Percentiles rank a stretch among this genome's conserved stretches.
Conservation (phyloP, 2,888 invertebrate species). For the Aporophyla lueneburgensis region DNA sequence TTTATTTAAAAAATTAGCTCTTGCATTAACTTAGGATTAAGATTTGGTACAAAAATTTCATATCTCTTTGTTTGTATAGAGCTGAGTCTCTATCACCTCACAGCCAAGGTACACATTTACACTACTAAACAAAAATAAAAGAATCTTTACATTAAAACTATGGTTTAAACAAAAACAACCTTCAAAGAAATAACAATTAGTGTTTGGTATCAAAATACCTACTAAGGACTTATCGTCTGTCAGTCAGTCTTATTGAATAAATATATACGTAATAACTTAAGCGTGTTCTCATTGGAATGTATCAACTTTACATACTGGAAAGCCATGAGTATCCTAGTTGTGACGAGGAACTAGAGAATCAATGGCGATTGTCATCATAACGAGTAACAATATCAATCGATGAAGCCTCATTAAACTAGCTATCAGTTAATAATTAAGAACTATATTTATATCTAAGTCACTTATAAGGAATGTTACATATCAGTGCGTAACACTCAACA, state of each 20-base stretch:
- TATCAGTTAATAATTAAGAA: conserved; percentile 52
- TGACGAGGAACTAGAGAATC: conserved; percentile 52
- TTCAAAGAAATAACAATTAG: conserved; percentile 71
- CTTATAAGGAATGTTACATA: conserved; percentile 68
- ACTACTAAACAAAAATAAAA: conserved; percentile 66
- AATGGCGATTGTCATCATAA: conserved; percentile 44
- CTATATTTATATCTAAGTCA: conserved; percentile 65
- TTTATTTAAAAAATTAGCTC: conserved; percentile 75
- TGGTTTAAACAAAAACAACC: conserved; percentile 72
- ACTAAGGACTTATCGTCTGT: conserved; percentile 76
- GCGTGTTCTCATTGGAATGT: conserved; percentile 77
- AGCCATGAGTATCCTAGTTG: conserved; percentile 73
- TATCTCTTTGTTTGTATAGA: conserved; percentile 72
- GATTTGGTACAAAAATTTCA: conserved; percentile 78
- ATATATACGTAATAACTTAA: conserved; percentile 74
- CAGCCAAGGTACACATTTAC: conserved; percentile 80
- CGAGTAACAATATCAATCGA: conserved; percentile 52
- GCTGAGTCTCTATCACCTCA: conserved; percentile 79
- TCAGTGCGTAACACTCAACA: conserved; percentile 66
- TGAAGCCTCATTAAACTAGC: conserved; percentile 55
- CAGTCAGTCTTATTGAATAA: conserved; percentile 82
- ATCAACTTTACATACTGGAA: conserved; percentile 67
- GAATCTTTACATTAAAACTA: conserved; percentile 63
- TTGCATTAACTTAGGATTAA: conserved; percentile 71
- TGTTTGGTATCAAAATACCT: conserved; percentile 71